phyloP scores from a whole-genome alignment of 2,113 vertebrate genomes.

The Neogobius melanostomus region DNA sequence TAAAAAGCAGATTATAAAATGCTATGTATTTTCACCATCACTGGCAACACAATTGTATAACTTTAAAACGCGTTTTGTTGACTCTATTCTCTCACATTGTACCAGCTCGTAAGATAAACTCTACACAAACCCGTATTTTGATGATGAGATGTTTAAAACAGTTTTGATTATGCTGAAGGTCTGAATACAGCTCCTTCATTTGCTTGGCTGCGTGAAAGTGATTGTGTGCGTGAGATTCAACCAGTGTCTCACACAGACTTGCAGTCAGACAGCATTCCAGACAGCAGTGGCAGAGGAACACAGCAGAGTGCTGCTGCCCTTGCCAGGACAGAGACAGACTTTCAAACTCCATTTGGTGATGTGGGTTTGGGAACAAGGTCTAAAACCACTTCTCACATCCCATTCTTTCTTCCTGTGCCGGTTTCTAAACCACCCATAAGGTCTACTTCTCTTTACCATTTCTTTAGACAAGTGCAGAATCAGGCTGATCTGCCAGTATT shows the following conservation, averaged over 20 bases:
- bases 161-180: neutral
- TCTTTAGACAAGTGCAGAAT: constrained; percentile 52
- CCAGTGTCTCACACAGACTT: constrained; percentile 54
- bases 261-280: constrained; percentile 69
- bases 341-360: constrained; percentile 9
- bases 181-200: constrained; percentile 35
- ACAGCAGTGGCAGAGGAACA: constrained; percentile 47
- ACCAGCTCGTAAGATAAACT: neutral
- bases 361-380: constrained; percentile 32
- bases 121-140: neutral
- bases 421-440: constrained; percentile 21
- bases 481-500: constrained; percentile 52
- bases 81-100: neutral
- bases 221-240: constrained; percentile 13
- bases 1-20: no score
- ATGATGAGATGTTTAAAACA: neutral
- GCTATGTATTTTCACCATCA: no score
- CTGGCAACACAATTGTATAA: no score
- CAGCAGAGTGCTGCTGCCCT: constrained; percentile 23
- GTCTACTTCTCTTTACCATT: constrained; percentile 22
- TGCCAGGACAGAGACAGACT: constrained; percentile 21
- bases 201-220: constrained; percentile 20
- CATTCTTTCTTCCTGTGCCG: neutral
- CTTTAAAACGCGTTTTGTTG: neutral
- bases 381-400: constrained; percentile 18